A percentile compares a stretch with the other conserved stretches of the same genome.
Conservation (phyloP, 2,113 vertebrate genomes). For the Pseudorhombus dupliciocellatus region DNA sequence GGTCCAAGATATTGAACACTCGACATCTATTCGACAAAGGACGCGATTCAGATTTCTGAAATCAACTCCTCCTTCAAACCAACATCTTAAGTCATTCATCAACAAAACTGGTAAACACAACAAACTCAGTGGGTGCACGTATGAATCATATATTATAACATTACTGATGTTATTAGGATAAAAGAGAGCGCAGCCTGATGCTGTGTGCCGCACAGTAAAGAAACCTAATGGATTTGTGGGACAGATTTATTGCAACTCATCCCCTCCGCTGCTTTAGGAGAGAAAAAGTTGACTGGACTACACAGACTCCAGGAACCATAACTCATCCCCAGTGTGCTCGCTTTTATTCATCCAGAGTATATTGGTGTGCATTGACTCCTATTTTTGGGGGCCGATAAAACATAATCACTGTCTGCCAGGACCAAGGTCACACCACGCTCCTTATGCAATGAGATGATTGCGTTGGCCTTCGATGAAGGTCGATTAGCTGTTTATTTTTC, state of each 20-base stretch:
- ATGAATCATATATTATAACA: not conserved
- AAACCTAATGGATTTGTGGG: constrained; percentile 56
- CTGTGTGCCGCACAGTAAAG: constrained; percentile 19
- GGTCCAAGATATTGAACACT: not conserved
- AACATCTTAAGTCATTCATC: constrained; percentile 14
- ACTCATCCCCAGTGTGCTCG: constrained; percentile 50
- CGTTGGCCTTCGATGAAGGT: constrained; percentile 61
- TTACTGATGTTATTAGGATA: not conserved
- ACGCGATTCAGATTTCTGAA: not conserved
- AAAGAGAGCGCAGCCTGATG: constrained; percentile 1
- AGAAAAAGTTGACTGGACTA: constrained; percentile 63
- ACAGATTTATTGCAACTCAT: constrained; percentile 69
- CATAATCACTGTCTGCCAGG: constrained; percentile 61
- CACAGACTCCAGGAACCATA: constrained; percentile 53
- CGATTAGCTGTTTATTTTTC: constrained; percentile 54
- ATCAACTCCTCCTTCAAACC: not conserved
- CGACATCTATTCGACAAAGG: not conserved
- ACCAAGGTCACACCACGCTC: constrained; percentile 62
- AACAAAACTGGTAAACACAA: not conserved
- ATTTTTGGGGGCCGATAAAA: constrained; percentile 61
- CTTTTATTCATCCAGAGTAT: constrained; percentile 60
- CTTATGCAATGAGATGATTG: constrained; percentile 52
- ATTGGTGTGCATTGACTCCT: constrained; percentile 51
- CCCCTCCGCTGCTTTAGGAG: constrained; percentile 35
- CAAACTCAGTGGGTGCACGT: not conserved